These are phyloP conservation scores for Accipiter virgatus DNA, from an alignment of 2,113 vertebrate genomes.

Conservation along the genomic window DNA sequence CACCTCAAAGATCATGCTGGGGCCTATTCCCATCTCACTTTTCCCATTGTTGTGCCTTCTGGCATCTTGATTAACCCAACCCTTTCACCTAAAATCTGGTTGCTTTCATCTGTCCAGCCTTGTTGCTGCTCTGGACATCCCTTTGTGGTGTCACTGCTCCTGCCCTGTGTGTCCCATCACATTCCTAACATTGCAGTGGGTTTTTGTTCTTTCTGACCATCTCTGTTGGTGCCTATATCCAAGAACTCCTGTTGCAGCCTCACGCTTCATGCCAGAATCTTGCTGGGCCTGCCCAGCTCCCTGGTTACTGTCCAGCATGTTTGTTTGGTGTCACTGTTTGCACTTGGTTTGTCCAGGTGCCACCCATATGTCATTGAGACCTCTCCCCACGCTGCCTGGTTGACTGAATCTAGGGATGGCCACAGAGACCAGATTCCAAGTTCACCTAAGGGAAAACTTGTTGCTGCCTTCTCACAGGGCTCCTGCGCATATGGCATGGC, in stretches of 20 bases:
- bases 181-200: not conserved
- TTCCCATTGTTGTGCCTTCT: not conserved
- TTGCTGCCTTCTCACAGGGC: not conserved
- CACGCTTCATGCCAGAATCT: not conserved
- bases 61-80: not conserved
- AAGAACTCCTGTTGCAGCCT: not conserved
- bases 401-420: not conserved
- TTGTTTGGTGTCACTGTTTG: not conserved
- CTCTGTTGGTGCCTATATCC: not conserved
- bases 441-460: not conserved
- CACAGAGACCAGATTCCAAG: rapidly evolving
- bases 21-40: not conserved
- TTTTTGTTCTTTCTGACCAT: not conserved
- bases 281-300: not conserved
- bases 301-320: not conserved
- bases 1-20: not conserved
- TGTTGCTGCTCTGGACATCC: not conserved
- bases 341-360: not conserved
- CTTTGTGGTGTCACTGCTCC: not conserved
- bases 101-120: not conserved
- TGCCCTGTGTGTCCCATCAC: rapidly evolving
- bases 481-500: rapidly evolving
- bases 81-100: not conserved
- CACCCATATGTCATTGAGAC: rapidly evolving
- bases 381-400: not conserved